These are phyloP conservation scores for Erebia palarica DNA, from an alignment of 2,888 invertebrate species.

Conservation along the genomic window DNA sequence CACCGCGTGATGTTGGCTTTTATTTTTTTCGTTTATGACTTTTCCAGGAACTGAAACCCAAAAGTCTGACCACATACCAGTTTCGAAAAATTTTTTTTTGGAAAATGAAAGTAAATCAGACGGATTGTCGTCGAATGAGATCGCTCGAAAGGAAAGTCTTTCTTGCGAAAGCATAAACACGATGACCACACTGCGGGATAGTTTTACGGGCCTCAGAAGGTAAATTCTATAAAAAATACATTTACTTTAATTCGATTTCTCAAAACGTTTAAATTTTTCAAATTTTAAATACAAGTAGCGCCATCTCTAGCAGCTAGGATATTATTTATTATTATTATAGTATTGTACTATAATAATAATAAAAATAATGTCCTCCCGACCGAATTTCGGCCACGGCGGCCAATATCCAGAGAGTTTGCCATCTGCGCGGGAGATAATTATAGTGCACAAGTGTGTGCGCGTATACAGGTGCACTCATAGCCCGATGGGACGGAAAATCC, in stretches of 20 bases:
- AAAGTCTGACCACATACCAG: constrained; percentile 46
- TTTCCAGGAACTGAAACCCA: constrained; percentile 41
- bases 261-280: background rate
- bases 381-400: no score
- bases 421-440: no score
- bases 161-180: constrained; percentile 53
- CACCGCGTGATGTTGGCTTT: constrained; percentile 46
- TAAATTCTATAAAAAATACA: background rate
- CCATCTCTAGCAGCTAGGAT: no score
- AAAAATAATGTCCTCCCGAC: no score
- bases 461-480: no score
- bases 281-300: background rate
- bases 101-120: constrained; percentile 45
- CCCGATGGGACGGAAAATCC: no score
- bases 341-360: no score
- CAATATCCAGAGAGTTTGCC: no score
- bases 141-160: constrained; percentile 39
- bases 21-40: background rate
- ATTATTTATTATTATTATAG: no score
- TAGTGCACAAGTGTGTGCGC: no score
- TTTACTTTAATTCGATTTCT: no score
- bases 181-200: constrained; percentile 51
- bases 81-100: constrained; percentile 46
- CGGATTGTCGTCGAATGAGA: constrained; percentile 41
- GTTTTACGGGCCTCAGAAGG: constrained; percentile 56